Percentiles rank a stretch among this genome's conserved stretches.
Evolutionary conservation across 2,113 vertebrate genomes (phyloP).

Genomic region (Hystrix brachyura): DNA sequence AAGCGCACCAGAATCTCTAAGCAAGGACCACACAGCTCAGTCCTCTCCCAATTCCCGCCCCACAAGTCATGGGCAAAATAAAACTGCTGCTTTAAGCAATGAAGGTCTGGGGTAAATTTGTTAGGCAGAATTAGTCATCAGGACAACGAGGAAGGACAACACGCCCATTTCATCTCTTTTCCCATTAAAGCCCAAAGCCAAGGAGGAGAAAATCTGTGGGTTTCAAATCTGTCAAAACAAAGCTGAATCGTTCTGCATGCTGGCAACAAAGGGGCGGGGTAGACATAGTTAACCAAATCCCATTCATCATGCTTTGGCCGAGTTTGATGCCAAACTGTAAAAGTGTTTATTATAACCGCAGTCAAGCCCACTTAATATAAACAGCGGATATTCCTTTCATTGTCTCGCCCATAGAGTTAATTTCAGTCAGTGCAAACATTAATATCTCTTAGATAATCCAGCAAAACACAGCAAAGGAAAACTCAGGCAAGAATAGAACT

Average conservation of each 20-base stretch:
- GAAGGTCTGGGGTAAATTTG: not conserved
- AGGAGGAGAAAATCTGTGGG: not conserved
- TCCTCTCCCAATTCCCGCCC: not conserved
- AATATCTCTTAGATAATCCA: conserved; percentile 56
- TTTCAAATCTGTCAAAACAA: not conserved
- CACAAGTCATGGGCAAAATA: not conserved
- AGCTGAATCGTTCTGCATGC: not conserved
- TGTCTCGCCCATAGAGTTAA: not conserved
- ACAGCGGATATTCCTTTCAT: conserved; percentile 52
- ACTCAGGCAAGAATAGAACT: conserved; percentile 61
- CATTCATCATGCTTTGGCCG: not conserved
- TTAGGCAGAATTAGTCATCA: not conserved
- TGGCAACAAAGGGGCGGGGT: not conserved
- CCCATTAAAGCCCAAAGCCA: not conserved
- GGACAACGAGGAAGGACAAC: not conserved
- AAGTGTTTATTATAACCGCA: not conserved
- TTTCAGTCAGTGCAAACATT: conserved; percentile 55
- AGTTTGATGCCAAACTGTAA: not conserved
- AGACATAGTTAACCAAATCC: not conserved
- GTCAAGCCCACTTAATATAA: not conserved
- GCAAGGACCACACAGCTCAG: not conserved
- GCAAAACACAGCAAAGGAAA: conserved; percentile 62
- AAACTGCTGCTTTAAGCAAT: not conserved
- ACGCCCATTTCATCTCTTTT: not conserved
- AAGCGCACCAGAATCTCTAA: not conserved